A percentile compares a stretch with the other conserved stretches of the same genome.
These are phyloP conservation scores for Hippopotamyrus pictus DNA, from an alignment of 2,797 vertebrate species.

Conservation along the genomic window DNA sequence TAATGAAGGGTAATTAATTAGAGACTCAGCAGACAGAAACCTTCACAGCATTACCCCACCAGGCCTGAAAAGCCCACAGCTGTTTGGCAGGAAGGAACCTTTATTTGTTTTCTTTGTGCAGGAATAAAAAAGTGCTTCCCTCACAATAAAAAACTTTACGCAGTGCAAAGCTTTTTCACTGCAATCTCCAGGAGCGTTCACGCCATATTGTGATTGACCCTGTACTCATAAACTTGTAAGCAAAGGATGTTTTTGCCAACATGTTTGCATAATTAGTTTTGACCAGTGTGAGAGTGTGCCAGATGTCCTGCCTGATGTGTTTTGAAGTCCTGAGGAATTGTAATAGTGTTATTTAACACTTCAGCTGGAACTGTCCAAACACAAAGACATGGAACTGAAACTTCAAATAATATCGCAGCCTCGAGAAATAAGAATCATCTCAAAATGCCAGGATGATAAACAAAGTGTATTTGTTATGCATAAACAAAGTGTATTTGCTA, in stretches of 20 bases:
- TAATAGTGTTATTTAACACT: not conserved
- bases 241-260: not conserved
- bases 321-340: not conserved
- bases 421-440: not conserved
- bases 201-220: not conserved
- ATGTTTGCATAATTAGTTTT: not conserved
- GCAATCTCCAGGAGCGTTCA: not conserved
- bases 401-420: not conserved
- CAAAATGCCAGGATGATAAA: not conserved
- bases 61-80: not conserved
- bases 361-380: not conserved
- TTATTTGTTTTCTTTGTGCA: conserved; percentile 56
- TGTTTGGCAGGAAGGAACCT: conserved; percentile 56
- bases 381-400: not conserved
- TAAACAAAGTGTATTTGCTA: not conserved
- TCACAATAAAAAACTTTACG: not conserved
- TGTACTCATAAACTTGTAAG: not conserved
- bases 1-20: not conserved
- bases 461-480: not conserved
- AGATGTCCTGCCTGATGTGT: not conserved
- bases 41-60: not conserved
- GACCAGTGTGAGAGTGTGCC: not conserved
- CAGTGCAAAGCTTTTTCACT: not conserved
- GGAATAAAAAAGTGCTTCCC: not conserved
- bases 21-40: not conserved